phyloP scores from a whole-genome alignment of 2,113 vertebrate species.

The Oryzias woworae region DNA sequence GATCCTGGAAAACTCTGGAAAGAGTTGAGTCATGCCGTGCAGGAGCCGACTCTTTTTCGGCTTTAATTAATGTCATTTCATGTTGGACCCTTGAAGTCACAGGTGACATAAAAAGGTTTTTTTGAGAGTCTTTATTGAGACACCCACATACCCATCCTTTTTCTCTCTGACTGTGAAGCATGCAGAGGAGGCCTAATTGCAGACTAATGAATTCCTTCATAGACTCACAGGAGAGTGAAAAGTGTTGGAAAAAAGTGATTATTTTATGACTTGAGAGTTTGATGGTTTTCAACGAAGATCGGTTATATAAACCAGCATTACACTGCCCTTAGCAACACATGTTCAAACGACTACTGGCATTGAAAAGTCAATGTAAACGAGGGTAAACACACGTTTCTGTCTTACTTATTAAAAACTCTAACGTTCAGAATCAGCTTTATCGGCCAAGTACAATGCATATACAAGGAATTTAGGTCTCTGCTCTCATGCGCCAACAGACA shows the following conservation, averaged over 20 bases:
- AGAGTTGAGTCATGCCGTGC: slow-evolving; percentile 16
- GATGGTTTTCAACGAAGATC: background rate
- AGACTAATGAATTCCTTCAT: slow-evolving; percentile 52
- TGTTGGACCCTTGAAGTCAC: slow-evolving; percentile 39
- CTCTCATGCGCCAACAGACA: too few species aligned
- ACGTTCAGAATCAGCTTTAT: too few species aligned
- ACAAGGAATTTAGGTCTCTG: too few species aligned
- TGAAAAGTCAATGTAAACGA: too few species aligned
- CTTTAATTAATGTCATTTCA: slow-evolving; percentile 24
- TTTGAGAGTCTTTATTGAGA: slow-evolving; percentile 46
- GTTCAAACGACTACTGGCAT: too few species aligned
- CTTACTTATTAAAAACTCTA: too few species aligned
- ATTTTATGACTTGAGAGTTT: background rate
- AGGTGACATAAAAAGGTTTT: slow-evolving; percentile 56
- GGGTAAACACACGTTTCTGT: too few species aligned
- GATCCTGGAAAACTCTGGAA: slow-evolving; percentile 15
- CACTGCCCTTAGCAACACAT: too few species aligned
- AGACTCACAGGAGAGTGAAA: slow-evolving; percentile 41
- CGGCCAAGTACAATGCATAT: too few species aligned
- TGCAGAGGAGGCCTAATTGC: slow-evolving; percentile 40
- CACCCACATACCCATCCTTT: slow-evolving; percentile 29
- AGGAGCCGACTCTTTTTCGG: slow-evolving; percentile 15
- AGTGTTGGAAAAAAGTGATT: slow-evolving; percentile 30
- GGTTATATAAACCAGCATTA: too few species aligned
- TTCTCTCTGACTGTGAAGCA: slow-evolving; percentile 27